A percentile compares a stretch with the other conserved stretches of the same genome.
phyloP scores from a whole-genome alignment of 2,888 invertebrate genomes.

The Maniola hyperantus region DNA sequence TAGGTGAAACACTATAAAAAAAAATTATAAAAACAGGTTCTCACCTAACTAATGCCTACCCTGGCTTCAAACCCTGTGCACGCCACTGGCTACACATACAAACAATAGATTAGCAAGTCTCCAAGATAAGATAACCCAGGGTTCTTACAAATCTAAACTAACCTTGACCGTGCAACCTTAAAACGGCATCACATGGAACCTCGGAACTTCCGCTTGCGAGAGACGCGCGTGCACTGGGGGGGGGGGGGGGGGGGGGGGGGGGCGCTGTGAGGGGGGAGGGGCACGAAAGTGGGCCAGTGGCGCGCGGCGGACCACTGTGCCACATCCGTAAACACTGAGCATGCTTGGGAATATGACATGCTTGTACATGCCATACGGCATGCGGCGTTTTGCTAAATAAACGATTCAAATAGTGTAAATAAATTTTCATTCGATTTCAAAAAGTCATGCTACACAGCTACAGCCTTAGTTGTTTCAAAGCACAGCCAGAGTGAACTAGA shows the following conservation, averaged over 20 bases:
- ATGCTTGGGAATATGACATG: constrained; percentile 12
- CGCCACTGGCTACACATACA: no score
- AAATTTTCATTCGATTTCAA: no score
- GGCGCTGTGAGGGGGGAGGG: constrained; percentile 34
- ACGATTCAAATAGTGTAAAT: neutral
- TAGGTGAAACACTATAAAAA: no score
- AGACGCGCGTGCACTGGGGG: constrained; percentile 44
- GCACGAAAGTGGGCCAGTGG: constrained; percentile 62
- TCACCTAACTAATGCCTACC: no score
- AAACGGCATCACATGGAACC: constrained; percentile 41
- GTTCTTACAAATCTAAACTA: constrained; percentile 22
- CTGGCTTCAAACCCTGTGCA: no score
- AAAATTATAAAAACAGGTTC: no score
- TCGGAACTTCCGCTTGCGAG: constrained; percentile 41
- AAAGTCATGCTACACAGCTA: no score
- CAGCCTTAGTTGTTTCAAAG: no score
- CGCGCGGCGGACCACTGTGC: constrained; percentile 48
- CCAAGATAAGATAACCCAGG: neutral
- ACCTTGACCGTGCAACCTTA: constrained; percentile 38
- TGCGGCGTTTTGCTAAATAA: neutral
- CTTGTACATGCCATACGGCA: constrained; percentile 5
- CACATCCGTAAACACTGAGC: constrained; percentile 59
- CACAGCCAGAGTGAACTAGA: no score
- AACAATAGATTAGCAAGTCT: neutral
- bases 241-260: constrained; percentile 41